Percentiles rank a stretch among this genome's conserved stretches.
Evolutionary conservation across 2,888 invertebrate species (phyloP).

Genomic region (Rosalia funebris): DNA sequence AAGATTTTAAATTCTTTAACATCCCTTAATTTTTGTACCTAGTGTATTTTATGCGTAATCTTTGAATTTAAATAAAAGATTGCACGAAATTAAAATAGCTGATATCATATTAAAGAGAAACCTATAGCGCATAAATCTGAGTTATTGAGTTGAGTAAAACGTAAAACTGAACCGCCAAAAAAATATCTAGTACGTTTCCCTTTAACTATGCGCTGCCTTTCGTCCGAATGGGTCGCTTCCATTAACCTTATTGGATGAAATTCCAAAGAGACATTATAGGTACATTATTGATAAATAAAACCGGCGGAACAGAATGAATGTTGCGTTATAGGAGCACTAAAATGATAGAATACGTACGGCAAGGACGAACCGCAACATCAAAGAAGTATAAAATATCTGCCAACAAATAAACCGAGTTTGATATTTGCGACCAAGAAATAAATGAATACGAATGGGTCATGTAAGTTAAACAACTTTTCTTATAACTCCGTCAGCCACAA

Average conservation of each 20-base stretch:
- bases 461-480: slow-evolving; percentile 43
- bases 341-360: slow-evolving; percentile 16
- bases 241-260: slow-evolving; percentile 8
- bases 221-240: not conserved
- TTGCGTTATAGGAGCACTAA: slow-evolving; percentile 25
- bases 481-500: slow-evolving; percentile 37
- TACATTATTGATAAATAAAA: slow-evolving; percentile 33
- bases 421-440: slow-evolving; percentile 42
- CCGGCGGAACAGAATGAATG: slow-evolving; percentile 31
- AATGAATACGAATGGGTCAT: slow-evolving; percentile 50
- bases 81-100: too few species aligned
- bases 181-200: too few species aligned
- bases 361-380: slow-evolving; percentile 16
- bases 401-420: slow-evolving; percentile 45
- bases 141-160: too few species aligned
- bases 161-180: too few species aligned
- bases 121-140: too few species aligned
- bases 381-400: slow-evolving; percentile 45
- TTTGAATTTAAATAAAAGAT: too few species aligned
- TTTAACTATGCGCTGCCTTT: not conserved
- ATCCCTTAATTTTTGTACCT: too few species aligned
- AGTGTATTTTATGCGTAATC: too few species aligned
- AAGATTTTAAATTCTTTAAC: too few species aligned
- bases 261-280: not conserved
- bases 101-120: too few species aligned